Base-by-base conservation (phyloP, 2,113 vertebrate genomes). In the Brevimyrus niger region DNA sequence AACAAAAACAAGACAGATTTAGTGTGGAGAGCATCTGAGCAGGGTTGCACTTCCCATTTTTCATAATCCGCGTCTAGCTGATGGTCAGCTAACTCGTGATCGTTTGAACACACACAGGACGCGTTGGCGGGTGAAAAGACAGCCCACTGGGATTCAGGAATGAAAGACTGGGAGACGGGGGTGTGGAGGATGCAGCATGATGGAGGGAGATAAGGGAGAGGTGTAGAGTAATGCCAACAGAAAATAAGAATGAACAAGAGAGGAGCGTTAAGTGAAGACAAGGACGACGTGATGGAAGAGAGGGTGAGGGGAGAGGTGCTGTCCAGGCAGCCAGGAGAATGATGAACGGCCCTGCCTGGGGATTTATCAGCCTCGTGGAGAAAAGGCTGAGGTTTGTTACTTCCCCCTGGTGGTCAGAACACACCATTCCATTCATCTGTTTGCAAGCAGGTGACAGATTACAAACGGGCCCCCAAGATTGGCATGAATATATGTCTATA, bases 391-490 rank as follows among this genome's bases (percentile, higher is more conserved):
- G 88, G 89, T 31, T 50, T 80, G 47, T 73, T 89, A 84, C 88
- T 91, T 91, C 92, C 84, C 92, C 89, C 92, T 92, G 89, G 88
- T 91, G 92, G 89, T 15, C 44, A 46, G n/a, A 69, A 86, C 27
- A 35, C 42, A 35, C 38, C 44, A 51, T 46, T 48, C 42, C 27
- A 88, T 31, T 47, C 48, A 46, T 17, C 61, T 35, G 17, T 6
- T 44, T 51, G 47, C 47, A 50, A 27, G 23, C 35, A 21, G 46
- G 50, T 13, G 8, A 23, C 73, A 82, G 35, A 44, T 48, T 73
- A 31, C 21, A 86, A 35, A 53, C 35, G 85, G 55, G 31, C 17
- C 44, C 19, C 73, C 73, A 42, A 19, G 31, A 17, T 35, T 27
- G 53, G 85, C 1, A 10, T 87, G 15, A 80, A 80, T 51, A 47